Base-by-base conservation (phyloP, 2,113 vertebrate species). In the Myotis lucifugus region DNA sequence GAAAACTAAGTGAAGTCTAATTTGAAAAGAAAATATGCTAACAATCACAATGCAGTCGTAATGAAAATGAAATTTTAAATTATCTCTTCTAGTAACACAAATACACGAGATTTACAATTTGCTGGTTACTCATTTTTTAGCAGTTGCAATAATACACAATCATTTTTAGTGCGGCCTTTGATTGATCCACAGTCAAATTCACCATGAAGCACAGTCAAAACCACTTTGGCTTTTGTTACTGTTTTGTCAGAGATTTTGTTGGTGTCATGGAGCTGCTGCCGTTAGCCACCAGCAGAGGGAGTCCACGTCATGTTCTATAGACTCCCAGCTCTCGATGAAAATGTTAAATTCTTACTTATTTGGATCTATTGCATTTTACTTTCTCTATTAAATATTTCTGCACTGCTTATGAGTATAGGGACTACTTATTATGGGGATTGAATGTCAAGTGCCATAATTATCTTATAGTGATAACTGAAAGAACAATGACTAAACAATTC, bases 271-370 rank as follows among this genome's bases (percentile, higher is more conserved):
- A 95, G 52, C 59, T 84, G 64, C 50, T 92, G 27, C 87, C 61
- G 0, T 40, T 88, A 70, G 52, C 52, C n/a, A 92, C 97, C 97
- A 97, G 94, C 90, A 97, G 96, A 82, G 96, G 96, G 95, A 76
- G 90, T 21, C 66, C 54, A 1, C 29, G 25, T 61, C 67, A 64
- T 87, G 40, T 85, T 85, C 76, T 87, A 0, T 34, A 97, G 50
- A 85, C 21, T 52, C 56, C 5, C 5, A 72, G 73, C 76, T 46
- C 76, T 52, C 23, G 15, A 50, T 88, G 64, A 78, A 66, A 42
- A 13, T 42, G 52, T 40, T 1, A 77, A 70, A 73, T 85, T 74
- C 46, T 91, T 67, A 74, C 21, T 92, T 95, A 59, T 85, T 87
- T 64, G n/a, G 13, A 77, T 77, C 54, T 83, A 5, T 64, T 82